Conservation (phyloP, 2,113 vertebrate species). For the Phycodurus eques region DNA sequence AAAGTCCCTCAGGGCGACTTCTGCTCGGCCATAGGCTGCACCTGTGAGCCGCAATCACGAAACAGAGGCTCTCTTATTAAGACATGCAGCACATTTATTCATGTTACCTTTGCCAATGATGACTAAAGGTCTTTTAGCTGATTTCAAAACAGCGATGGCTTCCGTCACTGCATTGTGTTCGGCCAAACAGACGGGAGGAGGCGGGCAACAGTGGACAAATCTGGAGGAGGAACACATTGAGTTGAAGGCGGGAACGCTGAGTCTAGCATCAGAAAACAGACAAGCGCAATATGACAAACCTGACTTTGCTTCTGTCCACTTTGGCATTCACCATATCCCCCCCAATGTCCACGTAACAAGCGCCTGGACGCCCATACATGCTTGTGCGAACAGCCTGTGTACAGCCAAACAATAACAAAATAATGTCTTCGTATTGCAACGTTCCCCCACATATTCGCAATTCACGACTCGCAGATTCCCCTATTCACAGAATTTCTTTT, state of each 20-base stretch:
- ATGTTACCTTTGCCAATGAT: conserved; percentile 89
- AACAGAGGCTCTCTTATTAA: neutral
- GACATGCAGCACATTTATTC: neutral
- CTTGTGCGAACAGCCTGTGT: conserved; percentile 89
- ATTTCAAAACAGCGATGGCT: conserved; percentile 74
- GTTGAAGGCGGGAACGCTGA: neutral
- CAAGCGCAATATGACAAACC: conserved; percentile 54
- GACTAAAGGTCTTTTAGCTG: conserved; percentile 82
- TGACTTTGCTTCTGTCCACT: conserved; percentile 78
- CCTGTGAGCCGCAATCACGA: conserved; percentile 64
- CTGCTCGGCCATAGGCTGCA: conserved; percentile 86
- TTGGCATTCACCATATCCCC: conserved; percentile 88
- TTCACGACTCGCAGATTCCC: too few species aligned
- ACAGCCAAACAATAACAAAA: conserved; percentile 1
- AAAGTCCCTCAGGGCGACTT: conserved; percentile 77
- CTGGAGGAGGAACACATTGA: conserved; percentile 57
- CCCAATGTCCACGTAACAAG: conserved; percentile 92
- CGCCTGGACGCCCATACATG: conserved; percentile 89
- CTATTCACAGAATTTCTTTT: too few species aligned
- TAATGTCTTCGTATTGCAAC: neutral
- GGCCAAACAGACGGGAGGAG: conserved; percentile 81
- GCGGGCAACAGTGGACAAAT: conserved; percentile 76
- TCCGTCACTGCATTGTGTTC: conserved; percentile 63
- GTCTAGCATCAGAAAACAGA: neutral
- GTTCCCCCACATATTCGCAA: neutral